Percentiles rank a stretch among this genome's conserved stretches.
Evolutionary conservation across 2,113 vertebrate species (phyloP).

Genomic region (Grammatotria lemairii): DNA sequence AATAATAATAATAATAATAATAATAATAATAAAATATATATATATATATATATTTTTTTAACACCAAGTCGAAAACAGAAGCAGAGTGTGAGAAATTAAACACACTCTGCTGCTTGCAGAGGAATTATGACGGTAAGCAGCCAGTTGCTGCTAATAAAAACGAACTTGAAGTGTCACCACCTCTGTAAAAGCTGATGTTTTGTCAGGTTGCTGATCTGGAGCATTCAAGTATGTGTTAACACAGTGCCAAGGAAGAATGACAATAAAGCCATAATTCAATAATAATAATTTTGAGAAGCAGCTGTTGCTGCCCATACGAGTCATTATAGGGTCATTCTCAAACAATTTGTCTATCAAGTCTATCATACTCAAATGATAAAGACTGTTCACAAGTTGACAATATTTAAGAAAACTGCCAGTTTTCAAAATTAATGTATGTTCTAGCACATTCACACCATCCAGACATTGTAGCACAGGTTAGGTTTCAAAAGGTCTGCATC

Average conservation of each 20-base stretch:
- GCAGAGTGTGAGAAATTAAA: background rate
- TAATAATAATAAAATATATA: too few species aligned
- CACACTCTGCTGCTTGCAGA: background rate
- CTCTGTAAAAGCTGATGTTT: background rate
- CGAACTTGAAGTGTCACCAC: background rate
- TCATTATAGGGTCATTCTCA: background rate
- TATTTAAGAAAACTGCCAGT: background rate
- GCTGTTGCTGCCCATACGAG: background rate
- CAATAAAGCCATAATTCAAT: background rate
- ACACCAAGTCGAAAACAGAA: background rate
- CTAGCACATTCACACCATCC: background rate
- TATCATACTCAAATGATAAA: background rate
- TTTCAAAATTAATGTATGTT: background rate
- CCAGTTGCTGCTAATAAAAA: background rate
- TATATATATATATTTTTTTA: background rate
- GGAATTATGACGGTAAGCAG: background rate
- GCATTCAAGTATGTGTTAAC: background rate
- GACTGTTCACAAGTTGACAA: background rate
- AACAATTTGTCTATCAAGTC: background rate
- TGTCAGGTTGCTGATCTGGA: background rate
- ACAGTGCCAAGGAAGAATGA: background rate
- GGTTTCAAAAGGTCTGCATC: background rate
- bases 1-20: too few species aligned
- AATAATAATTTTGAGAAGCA: background rate
- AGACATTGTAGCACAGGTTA: background rate